A percentile compares a stretch with the other conserved stretches of the same genome.
phyloP scores from a whole-genome alignment of 2,888 invertebrate species.

The Cerceris rybyensis region DNA sequence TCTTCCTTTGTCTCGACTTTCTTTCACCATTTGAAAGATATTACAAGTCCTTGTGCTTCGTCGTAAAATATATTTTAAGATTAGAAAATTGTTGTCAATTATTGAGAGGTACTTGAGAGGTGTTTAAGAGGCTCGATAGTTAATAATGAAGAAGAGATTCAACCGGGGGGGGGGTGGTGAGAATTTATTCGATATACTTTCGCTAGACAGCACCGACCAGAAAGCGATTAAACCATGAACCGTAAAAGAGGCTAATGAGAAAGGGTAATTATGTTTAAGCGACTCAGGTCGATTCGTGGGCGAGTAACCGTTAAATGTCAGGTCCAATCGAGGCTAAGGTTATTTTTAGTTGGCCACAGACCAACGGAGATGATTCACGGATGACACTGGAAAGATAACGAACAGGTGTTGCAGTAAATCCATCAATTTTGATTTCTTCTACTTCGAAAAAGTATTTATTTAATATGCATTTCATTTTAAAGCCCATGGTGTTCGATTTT shows the following conservation, averaged over 20 bases:
- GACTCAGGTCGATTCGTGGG: conserved; percentile 46
- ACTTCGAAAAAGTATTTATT: too few species aligned
- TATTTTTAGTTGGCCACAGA: conserved; percentile 57
- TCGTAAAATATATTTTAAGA: too few species aligned
- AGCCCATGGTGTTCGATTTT: too few species aligned
- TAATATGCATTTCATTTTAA: too few species aligned
- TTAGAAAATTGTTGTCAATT: too few species aligned
- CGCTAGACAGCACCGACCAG: conserved; percentile 38
- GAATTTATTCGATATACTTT: conserved; percentile 50
- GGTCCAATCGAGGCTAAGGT: conserved; percentile 25
- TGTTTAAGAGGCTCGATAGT: too few species aligned
- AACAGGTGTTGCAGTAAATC: background rate
- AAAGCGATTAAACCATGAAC: conserved; percentile 56
- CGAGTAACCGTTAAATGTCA: conserved; percentile 65
- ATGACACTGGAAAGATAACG: background rate
- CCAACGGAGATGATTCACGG: conserved; percentile 10
- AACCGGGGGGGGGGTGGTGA: background rate
- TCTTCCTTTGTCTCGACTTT: too few species aligned
- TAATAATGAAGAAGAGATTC: too few species aligned
- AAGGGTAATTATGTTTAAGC: conserved; percentile 58
- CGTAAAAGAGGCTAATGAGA: conserved; percentile 63
- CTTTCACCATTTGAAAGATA: too few species aligned
- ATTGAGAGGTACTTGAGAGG: too few species aligned
- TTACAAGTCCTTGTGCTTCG: too few species aligned
- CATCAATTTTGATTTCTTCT: background rate